phyloP scores from a whole-genome alignment of 1,140 invertebrate genomes.

The Oscheius sp. region DNA sequence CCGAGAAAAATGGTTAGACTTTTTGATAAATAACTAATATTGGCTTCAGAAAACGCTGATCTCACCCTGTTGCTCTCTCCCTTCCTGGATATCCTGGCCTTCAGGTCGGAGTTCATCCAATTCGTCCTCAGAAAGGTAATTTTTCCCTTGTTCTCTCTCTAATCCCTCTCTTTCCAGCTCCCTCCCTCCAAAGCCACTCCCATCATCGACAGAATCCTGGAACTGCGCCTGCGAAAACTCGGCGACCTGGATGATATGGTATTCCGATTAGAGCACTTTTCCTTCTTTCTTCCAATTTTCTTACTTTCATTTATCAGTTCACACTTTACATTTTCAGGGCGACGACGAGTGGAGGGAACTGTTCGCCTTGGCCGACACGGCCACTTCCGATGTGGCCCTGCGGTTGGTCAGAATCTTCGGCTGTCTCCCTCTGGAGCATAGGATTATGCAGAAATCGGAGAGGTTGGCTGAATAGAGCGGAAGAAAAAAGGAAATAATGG shows the following conservation, averaged over 20 bases:
- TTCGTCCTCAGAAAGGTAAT: background rate
- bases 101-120: constrained; percentile 2
- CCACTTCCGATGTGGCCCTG: constrained; percentile 27
- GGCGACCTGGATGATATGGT: background rate
- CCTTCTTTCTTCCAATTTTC: too few species aligned
- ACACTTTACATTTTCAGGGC: background rate
- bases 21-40: constrained; percentile 12
- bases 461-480: background rate
- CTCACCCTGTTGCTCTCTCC: constrained; percentile 1
- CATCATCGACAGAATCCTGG: background rate
- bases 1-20: background rate
- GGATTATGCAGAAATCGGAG: constrained; percentile 26
- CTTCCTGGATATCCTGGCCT: constrained; percentile 9
- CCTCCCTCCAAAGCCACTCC: background rate
- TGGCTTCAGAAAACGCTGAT: constrained; percentile 1
- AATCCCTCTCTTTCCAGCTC: background rate
- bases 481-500: too few species aligned
- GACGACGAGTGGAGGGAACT: background rate
- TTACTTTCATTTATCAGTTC: background rate
- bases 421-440: constrained; percentile 43
- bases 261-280: too few species aligned
- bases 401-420: constrained; percentile 40
- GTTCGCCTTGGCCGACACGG: background rate
- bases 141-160: background rate
- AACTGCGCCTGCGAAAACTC: background rate